These are phyloP conservation scores for Ceratoteleas bidentatus DNA, from an alignment of 1,140 invertebrate genomes.

Conservation along the genomic window DNA sequence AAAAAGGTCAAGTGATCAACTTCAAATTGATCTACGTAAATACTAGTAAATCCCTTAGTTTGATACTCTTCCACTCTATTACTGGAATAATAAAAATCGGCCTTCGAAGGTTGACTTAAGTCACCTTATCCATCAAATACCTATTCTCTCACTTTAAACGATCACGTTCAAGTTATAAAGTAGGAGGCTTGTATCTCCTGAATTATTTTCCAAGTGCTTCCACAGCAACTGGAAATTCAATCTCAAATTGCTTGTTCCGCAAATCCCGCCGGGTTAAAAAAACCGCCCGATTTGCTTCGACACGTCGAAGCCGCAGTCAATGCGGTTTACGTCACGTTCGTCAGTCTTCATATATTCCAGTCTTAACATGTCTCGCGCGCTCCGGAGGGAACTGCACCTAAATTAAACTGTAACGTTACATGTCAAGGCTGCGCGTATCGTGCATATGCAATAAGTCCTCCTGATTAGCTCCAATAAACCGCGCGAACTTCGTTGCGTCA, in stretches of 20 bases:
- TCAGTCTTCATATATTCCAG: constrained; percentile 41
- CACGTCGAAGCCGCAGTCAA: constrained; percentile 4
- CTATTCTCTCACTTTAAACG: too few species aligned
- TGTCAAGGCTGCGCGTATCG: constrained; percentile 31
- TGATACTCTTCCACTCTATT: too few species aligned
- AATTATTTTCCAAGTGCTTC: too few species aligned
- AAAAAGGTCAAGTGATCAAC: too few species aligned
- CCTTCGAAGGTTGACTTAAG: too few species aligned
- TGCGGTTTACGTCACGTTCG: constrained; percentile 38
- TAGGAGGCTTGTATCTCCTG: too few species aligned
- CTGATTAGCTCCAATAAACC: constrained; percentile 28
- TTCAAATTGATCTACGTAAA: too few species aligned
- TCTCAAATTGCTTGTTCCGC: background rate
- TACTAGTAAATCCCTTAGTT: too few species aligned
- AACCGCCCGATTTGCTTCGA: too few species aligned
- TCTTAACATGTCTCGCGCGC: constrained; percentile 30
- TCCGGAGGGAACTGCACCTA: constrained; percentile 39
- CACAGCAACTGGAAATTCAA: background rate
- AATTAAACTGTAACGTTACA: constrained; percentile 48
- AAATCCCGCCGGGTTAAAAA: constrained; percentile 1
- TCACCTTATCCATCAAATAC: too few species aligned
- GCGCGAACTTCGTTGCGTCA: background rate
- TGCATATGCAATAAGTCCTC: constrained; percentile 40
- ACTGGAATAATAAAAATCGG: too few species aligned
- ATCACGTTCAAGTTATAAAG: too few species aligned